phyloP scores from a whole-genome alignment of 1,140 invertebrate species.

The Drosophila hydei region DNA sequence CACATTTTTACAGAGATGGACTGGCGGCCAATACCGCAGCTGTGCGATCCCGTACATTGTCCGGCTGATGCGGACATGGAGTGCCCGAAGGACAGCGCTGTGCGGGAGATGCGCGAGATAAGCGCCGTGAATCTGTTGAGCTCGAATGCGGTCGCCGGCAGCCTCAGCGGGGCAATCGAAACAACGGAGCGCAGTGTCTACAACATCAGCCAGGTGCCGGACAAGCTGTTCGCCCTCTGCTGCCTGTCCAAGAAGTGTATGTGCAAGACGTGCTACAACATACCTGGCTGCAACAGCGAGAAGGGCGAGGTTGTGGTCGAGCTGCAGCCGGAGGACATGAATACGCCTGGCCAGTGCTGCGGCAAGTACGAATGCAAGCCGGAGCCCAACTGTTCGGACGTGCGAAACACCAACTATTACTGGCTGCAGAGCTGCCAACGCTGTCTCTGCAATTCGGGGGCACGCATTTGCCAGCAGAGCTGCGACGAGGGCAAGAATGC shows the following conservation, averaged over 20 bases:
- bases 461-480: conserved; percentile 63
- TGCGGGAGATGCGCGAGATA: conserved; percentile 55
- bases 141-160: conserved; percentile 51
- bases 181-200: conserved; percentile 19
- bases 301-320: conserved; percentile 62
- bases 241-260: conserved; percentile 72
- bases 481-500: conserved; percentile 64
- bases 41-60: conserved; percentile 65
- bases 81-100: conserved; percentile 71
- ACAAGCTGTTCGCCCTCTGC: conserved; percentile 59
- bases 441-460: conserved; percentile 61
- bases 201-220: conserved; percentile 47
- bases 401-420: conserved; percentile 56
- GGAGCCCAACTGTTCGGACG: conserved; percentile 70
- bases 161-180: neutral
- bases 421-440: conserved; percentile 72
- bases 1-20: conserved; percentile 28
- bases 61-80: conserved; percentile 70
- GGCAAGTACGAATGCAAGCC: conserved; percentile 63
- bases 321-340: conserved; percentile 57
- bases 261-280: conserved; percentile 74
- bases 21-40: conserved; percentile 42
- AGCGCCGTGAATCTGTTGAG: conserved; percentile 52
- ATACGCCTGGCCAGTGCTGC: conserved; percentile 73
- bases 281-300: conserved; percentile 60